Percentiles rank a stretch among this genome's conserved stretches.
phyloP scores from a whole-genome alignment of 2,888 invertebrate species.

The Amphipyra tragopoginis region DNA sequence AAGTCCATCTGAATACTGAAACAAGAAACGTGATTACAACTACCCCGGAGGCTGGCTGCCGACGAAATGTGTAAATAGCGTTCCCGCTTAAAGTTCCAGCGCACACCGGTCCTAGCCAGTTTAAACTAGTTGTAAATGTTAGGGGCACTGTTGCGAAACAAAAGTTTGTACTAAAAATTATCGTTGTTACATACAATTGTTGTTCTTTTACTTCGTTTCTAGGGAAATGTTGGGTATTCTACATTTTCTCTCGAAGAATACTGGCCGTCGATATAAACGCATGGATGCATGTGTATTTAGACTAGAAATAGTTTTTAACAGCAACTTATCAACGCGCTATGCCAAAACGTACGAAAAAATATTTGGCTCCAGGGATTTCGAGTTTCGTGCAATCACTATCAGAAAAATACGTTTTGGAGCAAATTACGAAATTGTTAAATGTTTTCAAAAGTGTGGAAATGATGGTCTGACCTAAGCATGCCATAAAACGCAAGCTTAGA shows the following conservation, averaged over 20 bases:
- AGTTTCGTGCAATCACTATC: no score
- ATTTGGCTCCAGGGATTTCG: no score
- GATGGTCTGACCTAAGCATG: no score
- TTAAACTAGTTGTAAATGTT: conserved; percentile 65
- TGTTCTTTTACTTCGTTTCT: conserved; percentile 48
- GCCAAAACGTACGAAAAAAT: no score
- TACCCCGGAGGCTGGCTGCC: conserved; percentile 38
- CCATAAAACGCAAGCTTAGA: no score
- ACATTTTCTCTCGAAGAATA: conserved; percentile 13
- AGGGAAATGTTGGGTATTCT: conserved; percentile 24
- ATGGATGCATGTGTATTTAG: neutral
- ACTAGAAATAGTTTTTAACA: no score
- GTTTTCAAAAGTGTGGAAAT: no score
- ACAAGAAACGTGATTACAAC: conserved; percentile 58
- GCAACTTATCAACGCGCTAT: no score
- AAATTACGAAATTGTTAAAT: no score
- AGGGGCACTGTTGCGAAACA: conserved; percentile 52
- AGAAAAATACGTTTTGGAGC: no score
- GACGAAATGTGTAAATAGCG: conserved; percentile 63
- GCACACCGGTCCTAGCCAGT: conserved; percentile 55
- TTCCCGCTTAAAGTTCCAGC: conserved; percentile 58
- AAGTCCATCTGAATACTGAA: conserved; percentile 32
- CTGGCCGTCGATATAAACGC: neutral
- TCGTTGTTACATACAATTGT: conserved; percentile 50
- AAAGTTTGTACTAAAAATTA: conserved; percentile 57